These are phyloP conservation scores for Apodemia mormo DNA, from an alignment of 2,888 invertebrate genomes.

Conservation along the genomic window DNA sequence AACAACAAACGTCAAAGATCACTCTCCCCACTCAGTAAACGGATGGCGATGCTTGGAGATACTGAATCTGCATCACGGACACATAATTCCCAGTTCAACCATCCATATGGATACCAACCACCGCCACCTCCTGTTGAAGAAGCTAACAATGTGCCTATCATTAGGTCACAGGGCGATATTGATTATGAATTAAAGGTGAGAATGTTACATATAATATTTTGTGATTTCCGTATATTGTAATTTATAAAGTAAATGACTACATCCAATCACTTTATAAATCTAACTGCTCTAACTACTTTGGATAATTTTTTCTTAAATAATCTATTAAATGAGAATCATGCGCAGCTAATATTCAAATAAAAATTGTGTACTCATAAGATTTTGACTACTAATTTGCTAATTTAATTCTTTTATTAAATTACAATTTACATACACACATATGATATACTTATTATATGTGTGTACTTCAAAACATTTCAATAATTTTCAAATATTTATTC, in stretches of 20 bases:
- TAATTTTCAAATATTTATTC: background rate
- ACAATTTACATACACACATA: too few relatives aligned
- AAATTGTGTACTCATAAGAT: too few relatives aligned
- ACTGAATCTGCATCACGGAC: constrained; percentile 68
- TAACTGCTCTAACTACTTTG: too few relatives aligned
- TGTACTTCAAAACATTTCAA: background rate
- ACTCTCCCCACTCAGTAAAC: constrained; percentile 90
- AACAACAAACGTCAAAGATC: constrained; percentile 86
- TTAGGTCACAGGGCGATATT: constrained; percentile 72
- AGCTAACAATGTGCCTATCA: constrained; percentile 51
- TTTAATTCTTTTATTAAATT: too few relatives aligned
- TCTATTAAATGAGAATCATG: too few relatives aligned
- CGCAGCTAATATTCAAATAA: too few relatives aligned
- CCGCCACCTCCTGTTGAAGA: constrained; percentile 74
- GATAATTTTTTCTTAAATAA: too few relatives aligned
- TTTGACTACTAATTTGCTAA: too few relatives aligned
- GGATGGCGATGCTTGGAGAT: constrained; percentile 88
- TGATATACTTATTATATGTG: too few relatives aligned
- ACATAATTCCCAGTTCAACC: constrained; percentile 86
- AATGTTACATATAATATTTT: background rate
- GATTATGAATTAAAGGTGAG: constrained; percentile 85
- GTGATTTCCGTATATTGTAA: background rate
- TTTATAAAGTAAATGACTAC: too few relatives aligned
- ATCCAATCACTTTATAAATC: too few relatives aligned
- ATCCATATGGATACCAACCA: constrained; percentile 84